Evolutionary conservation across 2,888 invertebrate genomes (phyloP), one percentile per base, ranked within the genome.

Genomic region (Protophormia terraenovae): DNA sequence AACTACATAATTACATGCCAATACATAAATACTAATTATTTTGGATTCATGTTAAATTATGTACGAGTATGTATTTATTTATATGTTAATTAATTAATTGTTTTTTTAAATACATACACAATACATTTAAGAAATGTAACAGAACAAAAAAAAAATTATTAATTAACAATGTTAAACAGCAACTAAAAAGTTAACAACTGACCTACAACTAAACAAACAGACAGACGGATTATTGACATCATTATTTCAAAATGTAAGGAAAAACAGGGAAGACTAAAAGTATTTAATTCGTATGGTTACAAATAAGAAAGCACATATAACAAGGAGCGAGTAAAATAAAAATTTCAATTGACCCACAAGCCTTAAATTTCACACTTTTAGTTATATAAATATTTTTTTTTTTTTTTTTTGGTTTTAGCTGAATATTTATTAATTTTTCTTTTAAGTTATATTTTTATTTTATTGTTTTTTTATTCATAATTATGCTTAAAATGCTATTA

Each of bases 1-100:
- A 32, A 29, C 53, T 29, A 45, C 35, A 27, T 69, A 69, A 45
- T 41, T 62, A 71, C 60, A 71, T 62, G 50, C 38, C n/a, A 71
- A 60, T 10, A 53, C 22, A 60, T 60, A 38, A 35, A 16, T 19
- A 27, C 12, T 58, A 67, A 47, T 62, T 62, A 45, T 67, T 58
- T 73, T 27, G 53, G 41, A 35, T 64, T 72, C 72, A 79, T 64
- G 53, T 22, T n/a, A 71, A 53, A 71, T 79, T 53, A 29, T 77
- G 41, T 72, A n/a, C n/a, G n/a, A n/a, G n/a, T n/a, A 60, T 60
- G 72, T 60, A 66, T 45, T 27, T 58, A 62, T 69, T n/a, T 69
- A 64, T 72, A 72, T 72, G 62, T 79, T 79, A 71, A 78, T 47
- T 60, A 47, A 53, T 71, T 53, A 55, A 71, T 50, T 55, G 16